Evolutionary conservation across 1,140 invertebrate species (phyloP).

Genomic region (Rhagoletis pomonella): DNA sequence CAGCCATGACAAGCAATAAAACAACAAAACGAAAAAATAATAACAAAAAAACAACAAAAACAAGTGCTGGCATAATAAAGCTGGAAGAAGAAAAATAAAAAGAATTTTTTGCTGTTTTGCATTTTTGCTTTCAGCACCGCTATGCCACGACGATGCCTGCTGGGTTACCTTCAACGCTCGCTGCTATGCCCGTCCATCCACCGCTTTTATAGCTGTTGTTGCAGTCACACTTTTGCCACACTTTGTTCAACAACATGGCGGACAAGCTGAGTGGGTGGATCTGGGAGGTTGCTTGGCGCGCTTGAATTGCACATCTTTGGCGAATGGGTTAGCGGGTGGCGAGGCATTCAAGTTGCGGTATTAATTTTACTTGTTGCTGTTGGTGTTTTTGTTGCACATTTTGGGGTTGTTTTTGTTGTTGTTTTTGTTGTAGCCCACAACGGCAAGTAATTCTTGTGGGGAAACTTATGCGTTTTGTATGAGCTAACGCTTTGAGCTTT

Average conservation of each 20-base stretch:
- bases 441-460: conserved; percentile 24
- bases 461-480: conserved; percentile 6
- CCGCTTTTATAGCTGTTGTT: background rate
- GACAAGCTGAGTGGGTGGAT: conserved; percentile 20
- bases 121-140: conserved; percentile 36
- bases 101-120: background rate
- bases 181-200: background rate
- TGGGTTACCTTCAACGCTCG: background rate
- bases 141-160: background rate
- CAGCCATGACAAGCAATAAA: background rate
- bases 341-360: background rate
- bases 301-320: background rate
- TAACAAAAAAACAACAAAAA: background rate
- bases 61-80: background rate
- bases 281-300: background rate
- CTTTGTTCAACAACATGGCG: conserved; percentile 31
- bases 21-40: background rate
- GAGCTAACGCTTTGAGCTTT: background rate
- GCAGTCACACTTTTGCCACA: conserved; percentile 17
- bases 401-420: conserved; percentile 39
- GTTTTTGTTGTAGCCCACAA: background rate
- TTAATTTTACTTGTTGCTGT: background rate
- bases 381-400: background rate
- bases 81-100: background rate
- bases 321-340: background rate